These are phyloP conservation scores for Beaufortia kweichowensis DNA, from an alignment of 2,113 vertebrate genomes.

Conservation along the genomic window DNA sequence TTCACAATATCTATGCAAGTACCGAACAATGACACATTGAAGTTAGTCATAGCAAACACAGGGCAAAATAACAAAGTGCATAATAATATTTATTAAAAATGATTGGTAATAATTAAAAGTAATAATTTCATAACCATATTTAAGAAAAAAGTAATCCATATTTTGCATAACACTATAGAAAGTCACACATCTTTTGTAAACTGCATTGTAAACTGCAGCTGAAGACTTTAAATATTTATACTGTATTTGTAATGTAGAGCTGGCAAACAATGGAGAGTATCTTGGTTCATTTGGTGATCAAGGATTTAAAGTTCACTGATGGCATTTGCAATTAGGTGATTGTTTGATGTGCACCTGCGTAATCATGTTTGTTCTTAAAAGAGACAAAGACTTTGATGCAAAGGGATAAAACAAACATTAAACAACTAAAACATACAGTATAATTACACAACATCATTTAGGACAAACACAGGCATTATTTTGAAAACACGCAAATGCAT, in stretches of 20 bases:
- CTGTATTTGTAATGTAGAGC: background rate
- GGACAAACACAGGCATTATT: too few relatives aligned
- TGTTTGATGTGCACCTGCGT: slow-evolving; percentile 58
- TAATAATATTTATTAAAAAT: background rate
- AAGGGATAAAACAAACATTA: background rate
- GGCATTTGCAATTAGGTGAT: slow-evolving; percentile 20
- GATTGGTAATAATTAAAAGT: background rate
- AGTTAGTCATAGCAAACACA: background rate
- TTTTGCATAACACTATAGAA: too few relatives aligned
- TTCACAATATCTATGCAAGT: slow-evolving; percentile 19
- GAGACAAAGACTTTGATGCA: background rate
- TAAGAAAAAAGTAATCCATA: too few relatives aligned
- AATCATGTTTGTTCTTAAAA: slow-evolving; percentile 26
- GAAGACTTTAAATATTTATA: background rate
- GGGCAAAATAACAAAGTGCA: background rate
- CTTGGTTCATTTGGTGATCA: background rate
- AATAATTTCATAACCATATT: background rate
- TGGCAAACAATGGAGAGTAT: background rate
- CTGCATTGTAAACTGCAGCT: background rate
- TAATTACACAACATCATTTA: too few relatives aligned
- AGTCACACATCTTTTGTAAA: too few relatives aligned
- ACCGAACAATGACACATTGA: background rate
- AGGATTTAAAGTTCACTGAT: background rate
- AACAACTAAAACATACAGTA: background rate
- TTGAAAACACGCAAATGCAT: too few relatives aligned